Percentiles rank a stretch among this genome's conserved stretches.
phyloP scores from a whole-genome alignment of 1,140 invertebrate species.

The Listronotus oregonensis region DNA sequence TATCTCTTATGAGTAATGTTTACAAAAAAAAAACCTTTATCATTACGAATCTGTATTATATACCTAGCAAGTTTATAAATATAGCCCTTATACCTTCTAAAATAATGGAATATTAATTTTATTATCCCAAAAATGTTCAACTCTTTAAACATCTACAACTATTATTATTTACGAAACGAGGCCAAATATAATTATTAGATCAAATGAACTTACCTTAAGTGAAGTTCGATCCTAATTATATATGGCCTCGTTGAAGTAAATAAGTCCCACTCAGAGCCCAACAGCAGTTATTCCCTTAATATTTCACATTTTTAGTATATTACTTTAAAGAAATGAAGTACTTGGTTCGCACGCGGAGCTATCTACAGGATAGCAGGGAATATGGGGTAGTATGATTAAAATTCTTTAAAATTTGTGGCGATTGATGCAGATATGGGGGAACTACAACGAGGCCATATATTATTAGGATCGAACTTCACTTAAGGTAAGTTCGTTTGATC shows the following conservation, averaged over 20 bases:
- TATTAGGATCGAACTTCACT: slow-evolving; percentile 22
- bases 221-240: slow-evolving; percentile 24
- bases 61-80: too few species aligned
- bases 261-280: slow-evolving; percentile 3
- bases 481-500: slow-evolving; percentile 22
- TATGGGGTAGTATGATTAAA: background rate
- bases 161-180: slow-evolving; percentile 4
- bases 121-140: too few species aligned
- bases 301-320: background rate
- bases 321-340: background rate
- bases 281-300: too few species aligned
- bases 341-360: background rate
- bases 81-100: too few species aligned
- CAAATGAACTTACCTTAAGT: slow-evolving; percentile 24
- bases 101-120: too few species aligned
- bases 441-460: slow-evolving; percentile 13
- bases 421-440: too few species aligned
- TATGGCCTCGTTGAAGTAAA: slow-evolving; percentile 8
- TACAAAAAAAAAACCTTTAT: too few species aligned
- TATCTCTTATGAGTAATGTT: too few species aligned
- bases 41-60: too few species aligned
- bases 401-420: too few species aligned
- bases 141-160: slow-evolving; percentile 16
- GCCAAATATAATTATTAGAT: slow-evolving; percentile 22
- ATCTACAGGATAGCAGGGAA: background rate